These are phyloP conservation scores for Hystrix brachyura DNA, from an alignment of 2,113 vertebrate genomes.

Conservation along the genomic window DNA sequence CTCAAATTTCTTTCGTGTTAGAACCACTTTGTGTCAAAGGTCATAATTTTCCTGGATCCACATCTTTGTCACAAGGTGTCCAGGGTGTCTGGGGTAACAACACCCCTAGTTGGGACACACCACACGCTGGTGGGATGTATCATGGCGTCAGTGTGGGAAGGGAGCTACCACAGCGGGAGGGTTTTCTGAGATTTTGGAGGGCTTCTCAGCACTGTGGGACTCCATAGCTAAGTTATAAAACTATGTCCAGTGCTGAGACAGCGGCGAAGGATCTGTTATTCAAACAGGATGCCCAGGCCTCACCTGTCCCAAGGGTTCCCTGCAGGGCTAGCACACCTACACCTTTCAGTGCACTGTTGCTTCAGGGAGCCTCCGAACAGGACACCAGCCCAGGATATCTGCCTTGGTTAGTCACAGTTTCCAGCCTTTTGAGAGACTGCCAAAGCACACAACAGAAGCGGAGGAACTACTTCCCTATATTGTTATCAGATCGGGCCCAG, in stretches of 20 bases:
- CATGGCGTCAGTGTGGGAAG: neutral
- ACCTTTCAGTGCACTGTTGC: neutral
- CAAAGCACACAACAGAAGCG: neutral
- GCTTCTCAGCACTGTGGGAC: neutral
- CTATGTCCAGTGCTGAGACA: neutral
- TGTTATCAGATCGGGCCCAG: neutral
- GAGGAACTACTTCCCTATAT: neutral
- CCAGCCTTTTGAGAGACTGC: neutral
- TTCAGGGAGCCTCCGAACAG: neutral
- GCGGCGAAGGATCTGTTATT: neutral
- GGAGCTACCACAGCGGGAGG: neutral
- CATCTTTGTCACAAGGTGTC: neutral
- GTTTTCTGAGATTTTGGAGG: neutral
- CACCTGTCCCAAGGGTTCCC: neutral
- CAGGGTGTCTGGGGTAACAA: neutral
- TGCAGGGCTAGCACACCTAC: neutral
- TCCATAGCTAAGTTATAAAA: neutral
- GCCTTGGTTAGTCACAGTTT: neutral
- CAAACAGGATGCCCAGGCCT: neutral
- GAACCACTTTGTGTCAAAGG: conserved; percentile 39
- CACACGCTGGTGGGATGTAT: accelerated
- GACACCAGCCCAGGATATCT: neutral
- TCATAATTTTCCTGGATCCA: neutral
- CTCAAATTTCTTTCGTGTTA: conserved; percentile 64
- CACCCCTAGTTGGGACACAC: neutral